Evolutionary conservation across 2,113 vertebrate species (phyloP).

Genomic region (Sapajus apella): DNA sequence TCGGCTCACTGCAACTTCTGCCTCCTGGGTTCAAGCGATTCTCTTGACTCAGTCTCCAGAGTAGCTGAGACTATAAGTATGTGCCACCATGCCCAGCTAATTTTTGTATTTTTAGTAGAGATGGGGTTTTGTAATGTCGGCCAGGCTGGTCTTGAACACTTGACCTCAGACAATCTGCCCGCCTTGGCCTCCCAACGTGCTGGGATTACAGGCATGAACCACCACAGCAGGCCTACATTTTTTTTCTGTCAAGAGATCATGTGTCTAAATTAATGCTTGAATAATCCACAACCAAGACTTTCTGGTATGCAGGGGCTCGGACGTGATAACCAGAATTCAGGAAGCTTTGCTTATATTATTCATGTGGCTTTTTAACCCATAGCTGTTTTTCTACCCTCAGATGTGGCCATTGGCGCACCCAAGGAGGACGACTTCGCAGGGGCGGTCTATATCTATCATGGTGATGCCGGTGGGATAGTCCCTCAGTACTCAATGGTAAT

Average conservation of each 20-base stretch:
- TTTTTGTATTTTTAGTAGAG: too few relatives aligned
- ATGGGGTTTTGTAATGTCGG: too few relatives aligned
- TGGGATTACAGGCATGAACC: too few relatives aligned
- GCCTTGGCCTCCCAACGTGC: too few relatives aligned
- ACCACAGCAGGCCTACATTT: too few relatives aligned
- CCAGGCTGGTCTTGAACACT: too few relatives aligned
- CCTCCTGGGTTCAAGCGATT: too few relatives aligned
- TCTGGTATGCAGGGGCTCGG: background rate
- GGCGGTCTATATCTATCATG: slow-evolving; percentile 97
- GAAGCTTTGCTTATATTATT: rapidly evolving
- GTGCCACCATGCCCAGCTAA: too few relatives aligned
- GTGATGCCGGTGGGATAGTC: slow-evolving; percentile 89
- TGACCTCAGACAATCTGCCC: too few relatives aligned
- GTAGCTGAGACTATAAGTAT: too few relatives aligned
- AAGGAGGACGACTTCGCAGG: slow-evolving; percentile 94
- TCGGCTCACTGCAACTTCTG: too few relatives aligned
- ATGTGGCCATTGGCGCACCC: slow-evolving; percentile 96
- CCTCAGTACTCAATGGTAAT: slow-evolving; percentile 95
- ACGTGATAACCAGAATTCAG: background rate
- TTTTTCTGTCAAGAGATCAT: background rate
- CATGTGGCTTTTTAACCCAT: background rate
- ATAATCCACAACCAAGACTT: background rate
- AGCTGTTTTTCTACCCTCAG: slow-evolving; percentile 78
- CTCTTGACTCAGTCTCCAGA: too few relatives aligned
- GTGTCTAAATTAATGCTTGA: background rate